A percentile compares a stretch with the other conserved stretches of the same genome.
Conservation (phyloP, 2,888 invertebrate species). For the Gibbula magus region DNA sequence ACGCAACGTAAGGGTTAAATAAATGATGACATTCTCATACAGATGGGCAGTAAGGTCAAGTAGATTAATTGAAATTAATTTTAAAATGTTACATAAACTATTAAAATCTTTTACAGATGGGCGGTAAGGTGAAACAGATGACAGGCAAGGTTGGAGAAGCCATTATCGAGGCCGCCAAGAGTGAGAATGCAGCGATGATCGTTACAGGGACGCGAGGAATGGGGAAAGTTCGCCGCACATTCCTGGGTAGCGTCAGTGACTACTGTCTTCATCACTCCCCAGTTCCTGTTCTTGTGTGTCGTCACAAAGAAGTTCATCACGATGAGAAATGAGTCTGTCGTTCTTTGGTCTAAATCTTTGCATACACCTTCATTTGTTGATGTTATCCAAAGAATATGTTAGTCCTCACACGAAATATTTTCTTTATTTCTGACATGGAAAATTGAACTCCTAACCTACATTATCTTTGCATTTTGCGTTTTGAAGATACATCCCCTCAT, state of each 20-base stretch:
- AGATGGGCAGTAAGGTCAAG: too few species aligned
- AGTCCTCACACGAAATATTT: too few species aligned
- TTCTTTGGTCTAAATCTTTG: not conserved
- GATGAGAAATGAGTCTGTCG: not conserved
- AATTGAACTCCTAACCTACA: too few species aligned
- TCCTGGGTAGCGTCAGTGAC: constrained; percentile 54
- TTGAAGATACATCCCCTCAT: too few species aligned
- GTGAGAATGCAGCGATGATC: constrained; percentile 41
- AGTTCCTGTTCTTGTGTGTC: constrained; percentile 47
- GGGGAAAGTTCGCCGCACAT: constrained; percentile 46
- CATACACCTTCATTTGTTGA: too few species aligned
- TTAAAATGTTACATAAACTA: too few species aligned
- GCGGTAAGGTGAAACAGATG: constrained; percentile 51
- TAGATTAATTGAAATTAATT: too few species aligned
- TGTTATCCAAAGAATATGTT: too few species aligned
- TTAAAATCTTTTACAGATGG: constrained; percentile 33
- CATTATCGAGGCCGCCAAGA: constrained; percentile 42
- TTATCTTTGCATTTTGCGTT: too few species aligned
- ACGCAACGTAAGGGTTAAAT: too few species aligned
- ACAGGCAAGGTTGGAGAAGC: constrained; percentile 47
- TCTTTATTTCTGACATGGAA: too few species aligned
- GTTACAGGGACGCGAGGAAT: constrained; percentile 49
- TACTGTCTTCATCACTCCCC: constrained; percentile 48
- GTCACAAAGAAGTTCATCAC: not conserved
- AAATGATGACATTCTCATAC: too few species aligned